These are phyloP conservation scores for Campylomormyrus tamandua DNA, from an alignment of 2,113 vertebrate species.

Conservation along the genomic window DNA sequence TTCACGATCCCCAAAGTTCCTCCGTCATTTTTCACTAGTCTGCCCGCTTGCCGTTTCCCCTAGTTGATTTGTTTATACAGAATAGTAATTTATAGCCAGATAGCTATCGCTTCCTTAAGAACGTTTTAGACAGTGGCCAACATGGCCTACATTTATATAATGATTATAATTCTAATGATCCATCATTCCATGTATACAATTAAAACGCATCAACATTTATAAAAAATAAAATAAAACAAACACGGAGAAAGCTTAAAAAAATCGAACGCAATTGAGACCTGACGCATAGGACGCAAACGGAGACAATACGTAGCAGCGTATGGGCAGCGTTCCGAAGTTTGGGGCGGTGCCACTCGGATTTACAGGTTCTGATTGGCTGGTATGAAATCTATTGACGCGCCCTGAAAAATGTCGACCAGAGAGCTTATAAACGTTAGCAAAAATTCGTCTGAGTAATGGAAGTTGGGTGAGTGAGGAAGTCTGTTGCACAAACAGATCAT, in stretches of 20 bases:
- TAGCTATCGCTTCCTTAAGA: conserved; percentile 20
- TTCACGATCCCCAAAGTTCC: conserved; percentile 15
- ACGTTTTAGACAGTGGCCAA: conserved; percentile 13
- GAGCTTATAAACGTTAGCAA: not conserved
- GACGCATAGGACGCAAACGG: conserved; percentile 49
- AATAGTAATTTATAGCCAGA: conserved; percentile 15
- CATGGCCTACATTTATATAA: not conserved
- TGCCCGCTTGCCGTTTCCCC: conserved; percentile 18
- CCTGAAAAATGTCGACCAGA: not conserved
- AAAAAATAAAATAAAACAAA: conserved; percentile 41
- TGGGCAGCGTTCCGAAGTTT: conserved; percentile 9
- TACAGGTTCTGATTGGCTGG: conserved; percentile 1
- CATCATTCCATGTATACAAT: not conserved
- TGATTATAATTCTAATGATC: not conserved
- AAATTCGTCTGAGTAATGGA: not conserved
- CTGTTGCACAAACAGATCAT: not conserved
- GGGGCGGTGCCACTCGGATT: not conserved
- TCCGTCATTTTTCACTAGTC: conserved; percentile 13
- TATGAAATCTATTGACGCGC: not conserved
- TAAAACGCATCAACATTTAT: conserved; percentile 26
- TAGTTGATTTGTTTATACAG: conserved; percentile 24
- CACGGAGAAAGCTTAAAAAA: conserved; percentile 47
- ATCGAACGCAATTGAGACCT: conserved; percentile 59
- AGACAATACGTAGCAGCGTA: conserved; percentile 43
- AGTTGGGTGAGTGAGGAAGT: not conserved